phyloP scores from a whole-genome alignment of 2,888 invertebrate species.

The Entomobrya proxima region DNA sequence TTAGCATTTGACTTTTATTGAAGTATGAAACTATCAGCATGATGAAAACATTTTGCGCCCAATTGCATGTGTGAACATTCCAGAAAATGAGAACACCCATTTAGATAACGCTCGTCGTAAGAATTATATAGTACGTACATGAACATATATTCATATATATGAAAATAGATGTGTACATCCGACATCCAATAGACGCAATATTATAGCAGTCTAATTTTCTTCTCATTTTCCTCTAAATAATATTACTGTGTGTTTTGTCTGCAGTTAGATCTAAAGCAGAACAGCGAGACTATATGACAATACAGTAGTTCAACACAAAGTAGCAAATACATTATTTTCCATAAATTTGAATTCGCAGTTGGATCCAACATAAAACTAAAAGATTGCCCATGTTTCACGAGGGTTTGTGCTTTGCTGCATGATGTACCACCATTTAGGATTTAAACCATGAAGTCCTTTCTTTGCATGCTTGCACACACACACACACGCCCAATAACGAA shows the following conservation, averaged over 20 bases:
- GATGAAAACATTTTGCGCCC: neutral
- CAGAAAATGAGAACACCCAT: no score
- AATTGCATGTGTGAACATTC: neutral
- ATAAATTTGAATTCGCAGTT: constrained; percentile 55
- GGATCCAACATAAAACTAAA: constrained; percentile 24
- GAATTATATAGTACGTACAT: neutral
- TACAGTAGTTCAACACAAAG: neutral
- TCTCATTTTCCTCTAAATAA: neutral
- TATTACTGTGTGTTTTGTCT: neutral
- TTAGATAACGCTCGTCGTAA: neutral
- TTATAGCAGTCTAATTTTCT: no score
- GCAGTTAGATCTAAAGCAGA: neutral
- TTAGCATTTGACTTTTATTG: neutral
- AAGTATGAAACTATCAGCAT: neutral
- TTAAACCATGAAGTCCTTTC: constrained; percentile 20
- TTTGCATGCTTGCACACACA: neutral
- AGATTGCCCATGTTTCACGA: neutral
- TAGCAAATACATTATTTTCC: constrained; percentile 48
- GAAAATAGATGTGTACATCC: no score
- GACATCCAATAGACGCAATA: no score
- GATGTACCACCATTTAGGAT: neutral
- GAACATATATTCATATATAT: no score
- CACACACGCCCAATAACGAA: neutral
- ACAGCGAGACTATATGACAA: neutral
- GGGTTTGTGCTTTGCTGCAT: neutral